These are phyloP conservation scores for Limnothrissa miodon DNA, from an alignment of 2,113 vertebrate genomes.

Conservation along the genomic window DNA sequence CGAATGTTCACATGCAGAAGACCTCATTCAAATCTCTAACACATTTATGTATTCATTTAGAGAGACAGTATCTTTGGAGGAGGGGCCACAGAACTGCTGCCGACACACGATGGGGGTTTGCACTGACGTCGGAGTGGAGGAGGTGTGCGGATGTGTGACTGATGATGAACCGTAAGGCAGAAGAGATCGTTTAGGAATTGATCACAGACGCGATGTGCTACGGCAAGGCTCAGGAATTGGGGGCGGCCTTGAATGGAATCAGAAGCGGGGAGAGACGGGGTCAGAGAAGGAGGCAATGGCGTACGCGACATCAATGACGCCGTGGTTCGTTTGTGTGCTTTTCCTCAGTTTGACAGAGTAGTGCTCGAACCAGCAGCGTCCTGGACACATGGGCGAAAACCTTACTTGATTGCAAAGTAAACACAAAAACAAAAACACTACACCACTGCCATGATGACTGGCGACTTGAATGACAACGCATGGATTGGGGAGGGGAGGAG, in stretches of 20 bases:
- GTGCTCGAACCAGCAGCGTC: constrained; percentile 34
- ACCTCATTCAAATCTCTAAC: constrained; percentile 90
- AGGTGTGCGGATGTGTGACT: not conserved
- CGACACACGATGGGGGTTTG: constrained; percentile 11
- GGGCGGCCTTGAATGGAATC: not conserved
- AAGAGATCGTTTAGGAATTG: constrained; percentile 18
- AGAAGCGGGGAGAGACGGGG: not conserved
- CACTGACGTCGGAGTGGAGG: not conserved
- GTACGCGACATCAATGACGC: constrained; percentile 27
- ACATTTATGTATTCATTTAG: constrained; percentile 90
- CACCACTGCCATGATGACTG: not conserved
- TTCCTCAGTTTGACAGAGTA: constrained; percentile 37
- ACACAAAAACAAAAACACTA: constrained; percentile 14
- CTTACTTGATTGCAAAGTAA: constrained; percentile 7
- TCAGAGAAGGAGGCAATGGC: not conserved
- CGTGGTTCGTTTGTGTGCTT: constrained; percentile 56
- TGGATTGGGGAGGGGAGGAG: not conserved
- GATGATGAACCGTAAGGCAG: not conserved
- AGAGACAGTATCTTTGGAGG: constrained; percentile 86
- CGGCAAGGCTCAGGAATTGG: not conserved
- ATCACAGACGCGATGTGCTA: not conserved
- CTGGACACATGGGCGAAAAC: constrained; percentile 11
- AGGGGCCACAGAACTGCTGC: not conserved
- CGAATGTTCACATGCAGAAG: constrained; percentile 97
- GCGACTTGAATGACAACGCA: not conserved